A percentile compares a stretch with the other conserved stretches of the same genome.
Evolutionary conservation across 2,113 vertebrate genomes (phyloP).

Genomic region (Barnardius zonarius): DNA sequence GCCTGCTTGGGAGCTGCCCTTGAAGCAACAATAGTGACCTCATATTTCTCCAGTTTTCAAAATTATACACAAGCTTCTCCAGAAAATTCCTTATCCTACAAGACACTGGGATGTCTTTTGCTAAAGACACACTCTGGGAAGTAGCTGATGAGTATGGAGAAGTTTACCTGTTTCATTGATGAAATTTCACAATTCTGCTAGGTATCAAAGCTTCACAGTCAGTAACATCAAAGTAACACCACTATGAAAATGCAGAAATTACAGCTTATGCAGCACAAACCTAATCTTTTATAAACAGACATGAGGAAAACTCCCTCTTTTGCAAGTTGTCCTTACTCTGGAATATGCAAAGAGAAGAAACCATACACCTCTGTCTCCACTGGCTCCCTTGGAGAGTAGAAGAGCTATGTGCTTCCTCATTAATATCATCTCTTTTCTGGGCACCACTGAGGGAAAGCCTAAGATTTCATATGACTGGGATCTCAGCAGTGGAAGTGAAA

Average conservation of each 20-base stretch:
- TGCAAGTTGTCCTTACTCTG: neutral
- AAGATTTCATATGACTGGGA: neutral
- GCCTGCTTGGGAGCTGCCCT: neutral
- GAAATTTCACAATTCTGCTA: neutral
- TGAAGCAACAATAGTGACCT: neutral
- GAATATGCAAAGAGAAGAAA: neutral
- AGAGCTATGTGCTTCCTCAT: rapidly evolving
- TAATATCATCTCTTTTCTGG: neutral
- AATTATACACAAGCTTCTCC: neutral
- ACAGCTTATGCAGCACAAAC: neutral
- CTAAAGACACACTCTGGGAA: neutral
- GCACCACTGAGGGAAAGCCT: neutral
- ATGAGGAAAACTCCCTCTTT: neutral
- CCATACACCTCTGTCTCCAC: rapidly evolving
- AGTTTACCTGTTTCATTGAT: neutral
- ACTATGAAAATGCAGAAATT: neutral
- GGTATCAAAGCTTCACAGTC: neutral
- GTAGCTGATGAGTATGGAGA: neutral
- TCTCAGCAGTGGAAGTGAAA: neutral
- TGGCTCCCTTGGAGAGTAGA: neutral
- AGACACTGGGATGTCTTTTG: neutral
- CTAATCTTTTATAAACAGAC: neutral
- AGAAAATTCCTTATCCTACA: neutral
- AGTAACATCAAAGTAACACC: neutral
- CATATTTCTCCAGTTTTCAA: neutral